Evolutionary conservation across 2,888 invertebrate genomes (phyloP).

Genomic region (Hemicrepidius hirtus): DNA sequence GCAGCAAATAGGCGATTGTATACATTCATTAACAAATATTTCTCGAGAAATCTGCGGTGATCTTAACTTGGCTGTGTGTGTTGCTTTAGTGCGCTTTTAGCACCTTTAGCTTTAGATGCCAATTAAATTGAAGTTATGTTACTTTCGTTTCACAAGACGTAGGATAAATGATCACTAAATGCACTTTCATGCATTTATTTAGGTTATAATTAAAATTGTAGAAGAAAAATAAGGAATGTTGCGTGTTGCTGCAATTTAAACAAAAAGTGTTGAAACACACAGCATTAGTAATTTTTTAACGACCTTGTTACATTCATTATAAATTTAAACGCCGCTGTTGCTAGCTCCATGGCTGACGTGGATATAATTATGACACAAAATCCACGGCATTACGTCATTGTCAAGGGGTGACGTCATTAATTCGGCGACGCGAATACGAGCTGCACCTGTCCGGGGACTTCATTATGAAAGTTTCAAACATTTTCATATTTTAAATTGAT

Average conservation of each 20-base stretch:
- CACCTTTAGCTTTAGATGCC: conserved; percentile 47
- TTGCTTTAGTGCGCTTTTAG: conserved; percentile 40
- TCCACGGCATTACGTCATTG: no score
- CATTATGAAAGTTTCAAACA: no score
- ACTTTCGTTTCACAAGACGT: conserved; percentile 45
- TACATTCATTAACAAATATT: conserved; percentile 46
- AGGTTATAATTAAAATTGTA: conserved; percentile 7
- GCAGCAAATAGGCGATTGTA: conserved; percentile 19
- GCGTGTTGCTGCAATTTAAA: neutral
- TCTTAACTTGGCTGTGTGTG: conserved; percentile 30
- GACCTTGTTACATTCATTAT: no score
- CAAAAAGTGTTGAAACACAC: no score
- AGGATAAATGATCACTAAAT: conserved; percentile 41
- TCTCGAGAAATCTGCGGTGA: conserved; percentile 39
- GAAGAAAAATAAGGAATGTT: neutral
- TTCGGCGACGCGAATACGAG: no score
- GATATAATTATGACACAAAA: no score
- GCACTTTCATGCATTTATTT: conserved; percentile 32
- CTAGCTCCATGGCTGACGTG: no score
- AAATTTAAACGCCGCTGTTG: no score
- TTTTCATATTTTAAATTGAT: no score
- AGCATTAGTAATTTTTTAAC: no score
- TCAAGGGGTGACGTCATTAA: no score
- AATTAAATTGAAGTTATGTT: conserved; percentile 50
- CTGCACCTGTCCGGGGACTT: no score